Conservation (phyloP, 2,113 vertebrate species). For the Leucoraja erinaceus region DNA sequence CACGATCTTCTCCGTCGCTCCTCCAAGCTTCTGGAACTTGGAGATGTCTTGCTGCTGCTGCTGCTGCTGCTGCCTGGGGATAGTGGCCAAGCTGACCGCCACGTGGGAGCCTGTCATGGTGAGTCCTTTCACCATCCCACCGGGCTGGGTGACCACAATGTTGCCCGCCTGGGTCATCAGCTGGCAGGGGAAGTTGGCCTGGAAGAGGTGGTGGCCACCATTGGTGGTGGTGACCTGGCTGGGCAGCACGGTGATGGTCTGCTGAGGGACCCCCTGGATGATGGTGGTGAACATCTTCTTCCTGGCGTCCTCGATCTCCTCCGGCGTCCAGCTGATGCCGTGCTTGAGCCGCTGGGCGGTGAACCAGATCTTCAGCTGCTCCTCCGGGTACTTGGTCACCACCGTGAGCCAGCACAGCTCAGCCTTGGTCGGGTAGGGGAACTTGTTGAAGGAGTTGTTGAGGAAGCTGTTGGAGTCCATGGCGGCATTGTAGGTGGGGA, state of each 20-base stretch:
- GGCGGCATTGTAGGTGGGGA: conserved; percentile 86
- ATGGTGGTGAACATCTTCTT: conserved; percentile 98
- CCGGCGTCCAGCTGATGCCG: conserved; percentile 98
- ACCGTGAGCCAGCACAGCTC: conserved; percentile 96
- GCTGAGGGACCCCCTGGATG: conserved; percentile 76
- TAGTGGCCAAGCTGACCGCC: conserved; percentile 46
- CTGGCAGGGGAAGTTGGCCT: conserved; percentile 67
- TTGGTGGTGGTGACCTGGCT: conserved; percentile 69
- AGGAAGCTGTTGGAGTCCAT: conserved; percentile 96
- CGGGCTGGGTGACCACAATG: conserved; percentile 82
- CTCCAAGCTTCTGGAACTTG: conserved; percentile 47
- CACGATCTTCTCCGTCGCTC: conserved; percentile 51
- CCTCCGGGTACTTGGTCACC: conserved; percentile 94
- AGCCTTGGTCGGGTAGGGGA: conserved; percentile 93
- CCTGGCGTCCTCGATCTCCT: conserved; percentile 95
- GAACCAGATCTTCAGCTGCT: conserved; percentile 99
- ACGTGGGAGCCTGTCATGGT: conserved; percentile 72
- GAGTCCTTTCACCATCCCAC: conserved; percentile 76
- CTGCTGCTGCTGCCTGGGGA: conserved; percentile 52
- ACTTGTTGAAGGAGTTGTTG: conserved; percentile 95
- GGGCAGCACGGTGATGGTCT: conserved; percentile 85
- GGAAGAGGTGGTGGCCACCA: conserved; percentile 71
- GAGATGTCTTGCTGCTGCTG: conserved; percentile 40
- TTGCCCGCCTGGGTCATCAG: conserved; percentile 74
- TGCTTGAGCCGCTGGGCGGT: conserved; percentile 94